These are phyloP conservation scores for Spodoptera picta DNA, from an alignment of 2,888 invertebrate genomes.

Conservation along the genomic window DNA sequence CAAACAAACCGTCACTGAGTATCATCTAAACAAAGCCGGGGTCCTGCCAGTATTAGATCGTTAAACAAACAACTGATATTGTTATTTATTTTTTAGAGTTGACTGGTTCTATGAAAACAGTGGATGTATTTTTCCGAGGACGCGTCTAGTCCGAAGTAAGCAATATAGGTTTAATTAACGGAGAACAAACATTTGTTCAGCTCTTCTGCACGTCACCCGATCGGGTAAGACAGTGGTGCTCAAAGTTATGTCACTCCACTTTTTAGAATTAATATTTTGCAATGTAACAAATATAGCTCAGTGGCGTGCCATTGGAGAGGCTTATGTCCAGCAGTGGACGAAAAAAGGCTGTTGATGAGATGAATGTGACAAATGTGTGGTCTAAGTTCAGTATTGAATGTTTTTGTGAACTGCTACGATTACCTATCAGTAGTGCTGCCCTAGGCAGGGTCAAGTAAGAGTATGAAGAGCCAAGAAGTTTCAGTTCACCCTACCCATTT, in stretches of 20 bases:
- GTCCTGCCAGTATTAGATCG: conserved; percentile 32
- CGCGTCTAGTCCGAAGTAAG: conserved; percentile 50
- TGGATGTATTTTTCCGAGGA: conserved; percentile 55
- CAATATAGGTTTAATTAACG: conserved; percentile 79
- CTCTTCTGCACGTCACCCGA: conserved; percentile 59
- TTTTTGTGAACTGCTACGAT: too few species aligned
- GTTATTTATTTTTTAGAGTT: conserved; percentile 55
- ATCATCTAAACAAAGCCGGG: not conserved
- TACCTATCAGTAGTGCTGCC: too few species aligned
- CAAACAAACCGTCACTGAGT: too few species aligned
- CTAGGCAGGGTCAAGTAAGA: too few species aligned
- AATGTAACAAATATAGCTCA: too few species aligned
- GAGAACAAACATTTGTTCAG: conserved; percentile 70
- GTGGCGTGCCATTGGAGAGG: too few species aligned
- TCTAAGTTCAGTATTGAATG: too few species aligned
- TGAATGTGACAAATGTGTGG: too few species aligned
- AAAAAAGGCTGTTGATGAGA: too few species aligned
- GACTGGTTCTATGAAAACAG: conserved; percentile 48
- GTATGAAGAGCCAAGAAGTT: too few species aligned
- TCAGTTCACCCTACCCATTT: too few species aligned
- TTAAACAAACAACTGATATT: conserved; percentile 40
- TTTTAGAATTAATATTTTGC: not conserved
- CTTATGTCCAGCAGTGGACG: too few species aligned
- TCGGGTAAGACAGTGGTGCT: conserved; percentile 53
- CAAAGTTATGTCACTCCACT: conserved; percentile 37